Percentiles rank a stretch among this genome's conserved stretches.
Evolutionary conservation across 2,888 invertebrate species (phyloP).

Genomic region (Harpalus rubripes): DNA sequence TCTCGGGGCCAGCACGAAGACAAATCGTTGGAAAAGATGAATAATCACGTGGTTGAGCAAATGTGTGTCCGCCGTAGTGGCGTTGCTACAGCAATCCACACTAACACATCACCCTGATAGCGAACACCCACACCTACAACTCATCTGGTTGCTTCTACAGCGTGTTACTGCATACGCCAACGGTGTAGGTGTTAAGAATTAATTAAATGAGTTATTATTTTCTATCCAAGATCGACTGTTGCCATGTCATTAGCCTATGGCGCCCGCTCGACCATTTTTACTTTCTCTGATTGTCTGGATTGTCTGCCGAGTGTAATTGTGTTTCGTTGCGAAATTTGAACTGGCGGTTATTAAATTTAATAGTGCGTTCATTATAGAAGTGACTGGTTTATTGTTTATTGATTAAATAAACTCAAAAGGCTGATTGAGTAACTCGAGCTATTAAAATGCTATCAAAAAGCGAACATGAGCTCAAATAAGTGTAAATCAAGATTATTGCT

Average conservation of each 20-base stretch:
- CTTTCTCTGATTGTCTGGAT: constrained; percentile 43
- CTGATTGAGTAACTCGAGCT: constrained; percentile 17
- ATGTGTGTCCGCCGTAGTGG: constrained; percentile 49
- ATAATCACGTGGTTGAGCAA: constrained; percentile 58
- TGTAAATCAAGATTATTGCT: background rate
- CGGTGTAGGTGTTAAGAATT: constrained; percentile 63
- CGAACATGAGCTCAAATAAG: background rate
- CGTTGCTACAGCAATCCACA: background rate
- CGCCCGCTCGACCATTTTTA: constrained; percentile 45
- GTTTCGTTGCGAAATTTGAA: constrained; percentile 32
- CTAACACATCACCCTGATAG: background rate
- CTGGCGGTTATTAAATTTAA: constrained; percentile 42
- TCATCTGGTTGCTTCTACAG: constrained; percentile 14
- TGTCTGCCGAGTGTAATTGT: constrained; percentile 26
- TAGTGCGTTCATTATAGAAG: constrained; percentile 34
- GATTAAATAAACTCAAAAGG: constrained; percentile 17
- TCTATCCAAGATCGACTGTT: constrained; percentile 49
- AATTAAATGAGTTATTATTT: constrained; percentile 66
- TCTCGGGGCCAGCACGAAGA: constrained; percentile 43
- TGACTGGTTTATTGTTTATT: constrained; percentile 47
- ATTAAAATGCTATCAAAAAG: constrained; percentile 18
- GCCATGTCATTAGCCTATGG: constrained; percentile 52
- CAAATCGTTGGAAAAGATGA: constrained; percentile 61
- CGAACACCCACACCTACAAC: background rate
- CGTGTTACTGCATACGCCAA: constrained; percentile 53